Percentiles rank a stretch among this genome's conserved stretches.
These are phyloP conservation scores for Semotilus atromaculatus DNA, from an alignment of 2,797 vertebrate species.

Conservation along the genomic window DNA sequence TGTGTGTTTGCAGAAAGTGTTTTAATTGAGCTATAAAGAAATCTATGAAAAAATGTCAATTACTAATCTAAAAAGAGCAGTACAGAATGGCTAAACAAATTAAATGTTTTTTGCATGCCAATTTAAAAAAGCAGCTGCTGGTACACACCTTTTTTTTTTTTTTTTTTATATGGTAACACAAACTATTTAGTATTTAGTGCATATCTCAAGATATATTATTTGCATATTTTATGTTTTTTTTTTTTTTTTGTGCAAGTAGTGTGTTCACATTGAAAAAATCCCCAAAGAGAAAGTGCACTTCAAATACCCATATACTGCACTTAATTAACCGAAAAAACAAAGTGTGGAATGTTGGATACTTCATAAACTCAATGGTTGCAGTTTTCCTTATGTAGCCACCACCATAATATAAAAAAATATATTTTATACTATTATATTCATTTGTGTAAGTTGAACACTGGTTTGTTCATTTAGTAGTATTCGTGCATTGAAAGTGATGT, in stretches of 20 bases:
- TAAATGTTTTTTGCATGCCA: background rate
- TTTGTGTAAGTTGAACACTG: no score
- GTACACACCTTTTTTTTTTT: background rate
- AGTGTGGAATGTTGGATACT: background rate
- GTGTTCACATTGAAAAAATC: background rate
- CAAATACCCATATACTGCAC: background rate
- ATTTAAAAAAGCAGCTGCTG: background rate
- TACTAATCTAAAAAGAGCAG: background rate
- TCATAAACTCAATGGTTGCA: no score
- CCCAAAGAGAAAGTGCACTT: background rate
- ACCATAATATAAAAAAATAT: no score
- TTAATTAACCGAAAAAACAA: background rate
- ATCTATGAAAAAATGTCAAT: no score
- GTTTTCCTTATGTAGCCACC: no score
- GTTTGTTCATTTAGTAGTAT: no score
- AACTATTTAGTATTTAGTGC: background rate
- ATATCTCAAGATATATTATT: background rate
- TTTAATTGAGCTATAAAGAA: no score
- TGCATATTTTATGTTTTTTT: background rate
- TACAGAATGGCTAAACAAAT: background rate
- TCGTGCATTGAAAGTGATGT: no score
- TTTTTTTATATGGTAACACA: background rate
- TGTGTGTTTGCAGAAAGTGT: no score
- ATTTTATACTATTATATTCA: no score
- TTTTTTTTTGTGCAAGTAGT: background rate